These are phyloP conservation scores for Osmerus eperlanus DNA, from an alignment of 2,113 vertebrate species.

Conservation along the genomic window DNA sequence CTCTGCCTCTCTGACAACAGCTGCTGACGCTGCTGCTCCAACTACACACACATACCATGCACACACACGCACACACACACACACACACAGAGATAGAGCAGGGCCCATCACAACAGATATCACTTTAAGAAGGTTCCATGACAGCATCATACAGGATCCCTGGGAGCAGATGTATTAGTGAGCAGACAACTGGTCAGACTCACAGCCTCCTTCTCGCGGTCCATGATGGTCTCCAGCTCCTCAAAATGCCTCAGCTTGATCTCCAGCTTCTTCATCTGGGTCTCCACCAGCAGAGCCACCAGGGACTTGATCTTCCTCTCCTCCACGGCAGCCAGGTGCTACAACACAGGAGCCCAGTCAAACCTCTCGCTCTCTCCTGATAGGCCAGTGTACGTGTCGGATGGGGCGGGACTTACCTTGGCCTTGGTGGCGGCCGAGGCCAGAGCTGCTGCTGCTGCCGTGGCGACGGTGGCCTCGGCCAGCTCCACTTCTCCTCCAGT, in stretches of 20 bases:
- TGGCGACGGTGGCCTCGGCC: constrained; percentile 87
- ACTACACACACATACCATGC: constrained; percentile 52
- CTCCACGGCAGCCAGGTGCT: constrained; percentile 96
- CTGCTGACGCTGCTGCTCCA: constrained; percentile 97
- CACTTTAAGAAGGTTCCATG: not conserved
- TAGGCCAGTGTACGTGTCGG: not conserved
- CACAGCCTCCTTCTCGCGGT: constrained; percentile 94
- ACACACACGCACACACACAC: constrained; percentile 9
- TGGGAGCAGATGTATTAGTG: not conserved
- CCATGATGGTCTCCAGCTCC: constrained; percentile 98
- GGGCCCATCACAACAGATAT: not conserved
- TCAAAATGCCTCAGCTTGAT: constrained; percentile 98
- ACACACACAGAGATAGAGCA: not conserved
- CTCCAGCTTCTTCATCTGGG: constrained; percentile 98
- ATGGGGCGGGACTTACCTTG: constrained; percentile 77
- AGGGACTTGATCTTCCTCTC: constrained; percentile 96
- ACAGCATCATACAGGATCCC: not conserved
- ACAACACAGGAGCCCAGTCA: not conserved
- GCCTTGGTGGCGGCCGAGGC: constrained; percentile 95
- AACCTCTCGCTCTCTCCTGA: too few species aligned
- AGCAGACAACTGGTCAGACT: constrained; percentile 33
- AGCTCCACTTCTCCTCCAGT: constrained; percentile 84
- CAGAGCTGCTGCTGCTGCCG: constrained; percentile 90
- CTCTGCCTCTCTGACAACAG: constrained; percentile 90
- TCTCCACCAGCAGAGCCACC: constrained; percentile 93